These are phyloP conservation scores for Oscheius sp. DNA, from an alignment of 2,888 invertebrate species.

Conservation along the genomic window DNA sequence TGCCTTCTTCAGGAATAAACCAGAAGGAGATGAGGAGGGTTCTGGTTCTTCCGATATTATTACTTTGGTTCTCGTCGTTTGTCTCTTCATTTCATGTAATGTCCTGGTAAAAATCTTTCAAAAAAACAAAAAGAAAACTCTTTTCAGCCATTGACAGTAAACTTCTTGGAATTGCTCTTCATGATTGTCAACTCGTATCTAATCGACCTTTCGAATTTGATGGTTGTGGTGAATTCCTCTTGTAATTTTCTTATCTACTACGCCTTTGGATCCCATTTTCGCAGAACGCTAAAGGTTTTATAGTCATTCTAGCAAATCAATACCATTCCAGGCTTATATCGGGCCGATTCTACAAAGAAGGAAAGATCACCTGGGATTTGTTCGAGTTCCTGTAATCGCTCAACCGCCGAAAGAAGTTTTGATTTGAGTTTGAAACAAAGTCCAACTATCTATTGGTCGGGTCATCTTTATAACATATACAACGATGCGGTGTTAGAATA, in stretches of 20 bases:
- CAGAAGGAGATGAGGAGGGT: constrained; percentile 9
- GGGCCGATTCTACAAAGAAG: neutral
- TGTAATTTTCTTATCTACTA: constrained; percentile 68
- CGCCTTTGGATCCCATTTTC: constrained; percentile 63
- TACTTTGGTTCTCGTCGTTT: constrained; percentile 67
- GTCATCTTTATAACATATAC: neutral
- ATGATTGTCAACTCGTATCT: constrained; percentile 62
- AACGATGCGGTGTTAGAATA: no score
- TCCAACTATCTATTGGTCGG: constrained; percentile 2
- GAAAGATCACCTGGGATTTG: constrained; percentile 10
- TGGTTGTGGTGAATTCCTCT: constrained; percentile 66
- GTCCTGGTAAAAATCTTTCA: constrained; percentile 50
- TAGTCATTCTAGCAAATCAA: neutral
- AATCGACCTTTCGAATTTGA: constrained; percentile 65
- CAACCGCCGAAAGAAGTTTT: constrained; percentile 18
- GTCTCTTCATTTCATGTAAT: constrained; percentile 66
- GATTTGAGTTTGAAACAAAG: constrained; percentile 7
- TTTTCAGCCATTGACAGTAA: constrained; percentile 65
- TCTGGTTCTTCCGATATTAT: constrained; percentile 53
- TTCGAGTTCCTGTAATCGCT: constrained; percentile 3
- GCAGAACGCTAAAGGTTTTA: constrained; percentile 51
- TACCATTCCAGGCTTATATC: constrained; percentile 3
- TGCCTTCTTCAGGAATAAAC: neutral
- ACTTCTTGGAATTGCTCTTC: constrained; percentile 63
- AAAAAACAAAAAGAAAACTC: neutral